Base-by-base conservation (phyloP, 1,140 invertebrate species). In the Probaryconus sp. region DNA sequence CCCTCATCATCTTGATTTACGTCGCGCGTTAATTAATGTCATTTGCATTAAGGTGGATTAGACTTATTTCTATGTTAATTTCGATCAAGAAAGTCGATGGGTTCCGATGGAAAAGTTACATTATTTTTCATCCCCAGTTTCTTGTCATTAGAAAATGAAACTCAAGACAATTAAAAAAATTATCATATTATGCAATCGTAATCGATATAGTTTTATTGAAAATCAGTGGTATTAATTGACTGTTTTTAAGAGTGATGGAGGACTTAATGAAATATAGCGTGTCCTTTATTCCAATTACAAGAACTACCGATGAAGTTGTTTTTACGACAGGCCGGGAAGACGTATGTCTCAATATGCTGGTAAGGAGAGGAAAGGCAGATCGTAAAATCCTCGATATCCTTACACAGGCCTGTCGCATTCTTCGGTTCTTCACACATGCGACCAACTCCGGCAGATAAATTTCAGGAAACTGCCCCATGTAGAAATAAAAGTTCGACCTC, bases 31-130 rank as follows among this genome's bases (percentile, higher is more conserved):
- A 85, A 87, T 87, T 83, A 83, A 82, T 70, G 77, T 83, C 77
- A 83, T 86, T 85, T 84, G 77, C 83, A 86, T 85, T 78, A 76
- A 80, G 76, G 80, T 80, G 78, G 80, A 85, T 85, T 79, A 81
- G 63, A 56, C 75, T 68, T 50, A 31, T 20, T 55, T 51, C 28
- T 16, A 35, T 11, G 37, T 37, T 51, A 45, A 74, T 69, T 72
- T 45, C 77, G 71, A 80, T 81, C 79, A 80, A 77, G 76, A 45
- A n/a, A n/a, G n/a, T n/a, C n/a, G 10, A n/a, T 31, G 14, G 11
- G 18, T 17, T 6, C n/a, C 18, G 13, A 38, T 38, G 7, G 9
- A 38, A 38, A 40, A 21, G 11, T 2, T 1, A 2, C 3, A 6
- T 2, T 10, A 10, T 13, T 33, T 37, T n/a, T n/a, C n/a, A n/a